These are phyloP conservation scores for Champsocephalus esox DNA, from an alignment of 2,797 vertebrate species.

Conservation along the genomic window DNA sequence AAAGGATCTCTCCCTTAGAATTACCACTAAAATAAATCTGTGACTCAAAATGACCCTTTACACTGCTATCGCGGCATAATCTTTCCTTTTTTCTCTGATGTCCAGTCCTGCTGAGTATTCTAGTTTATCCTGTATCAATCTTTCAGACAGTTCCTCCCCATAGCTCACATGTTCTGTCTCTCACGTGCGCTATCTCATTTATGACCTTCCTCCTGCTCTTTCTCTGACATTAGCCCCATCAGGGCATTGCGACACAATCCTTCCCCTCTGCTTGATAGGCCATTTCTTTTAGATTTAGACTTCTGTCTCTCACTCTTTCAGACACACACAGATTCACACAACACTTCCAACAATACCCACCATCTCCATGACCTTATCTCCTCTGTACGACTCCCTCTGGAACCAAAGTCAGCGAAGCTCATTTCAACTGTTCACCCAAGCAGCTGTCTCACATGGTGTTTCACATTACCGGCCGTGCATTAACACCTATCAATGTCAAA, in stretches of 20 bases:
- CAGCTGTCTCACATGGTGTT: conserved; percentile 46
- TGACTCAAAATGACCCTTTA: conserved; percentile 36
- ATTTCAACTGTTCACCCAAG: conserved; percentile 49
- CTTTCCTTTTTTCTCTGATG: conserved; percentile 13
- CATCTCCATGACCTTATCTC: conserved; percentile 69
- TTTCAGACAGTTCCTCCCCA: conserved; percentile 27
- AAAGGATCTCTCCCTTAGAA: conserved; percentile 20
- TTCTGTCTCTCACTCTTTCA: conserved; percentile 23
- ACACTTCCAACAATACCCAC: conserved; percentile 41
- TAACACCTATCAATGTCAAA: conserved; percentile 63
- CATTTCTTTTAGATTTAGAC: conserved; percentile 67
- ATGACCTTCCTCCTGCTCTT: conserved; percentile 17
- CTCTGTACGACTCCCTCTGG: conserved; percentile 45
- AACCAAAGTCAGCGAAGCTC: conserved; percentile 58
- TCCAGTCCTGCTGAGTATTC: conserved; percentile 13
- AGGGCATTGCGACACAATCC: conserved; percentile 39
- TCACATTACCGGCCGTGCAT: conserved; percentile 46
- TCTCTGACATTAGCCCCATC: conserved; percentile 58
- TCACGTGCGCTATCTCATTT: conserved; percentile 30
- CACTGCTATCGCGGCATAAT: conserved; percentile 2
- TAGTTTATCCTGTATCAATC: conserved; percentile 31
- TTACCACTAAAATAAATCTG: conserved; percentile 30
- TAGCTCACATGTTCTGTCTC: conserved; percentile 29
- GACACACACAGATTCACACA: conserved; percentile 27
- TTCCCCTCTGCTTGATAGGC: conserved; percentile 51